A percentile compares a stretch with the other conserved stretches of the same genome.
Conservation (phyloP, 2,113 vertebrate genomes). For the Fulica atra region DNA sequence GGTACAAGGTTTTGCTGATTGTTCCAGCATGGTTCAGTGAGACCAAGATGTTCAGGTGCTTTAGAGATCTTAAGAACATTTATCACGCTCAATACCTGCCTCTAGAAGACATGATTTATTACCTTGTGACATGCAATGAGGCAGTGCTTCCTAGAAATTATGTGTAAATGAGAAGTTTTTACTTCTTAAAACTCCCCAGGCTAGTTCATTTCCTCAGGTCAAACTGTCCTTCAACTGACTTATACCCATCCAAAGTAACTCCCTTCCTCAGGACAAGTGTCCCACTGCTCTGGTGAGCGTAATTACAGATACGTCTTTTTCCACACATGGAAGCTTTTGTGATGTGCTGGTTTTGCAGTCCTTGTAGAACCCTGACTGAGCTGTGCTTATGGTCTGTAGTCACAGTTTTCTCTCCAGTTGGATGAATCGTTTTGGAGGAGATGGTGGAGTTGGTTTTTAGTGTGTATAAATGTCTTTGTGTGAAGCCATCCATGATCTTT, state of each 20-base stretch:
- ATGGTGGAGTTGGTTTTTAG: neutral
- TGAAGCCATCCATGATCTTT: neutral
- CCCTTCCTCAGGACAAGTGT: neutral
- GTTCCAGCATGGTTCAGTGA: neutral
- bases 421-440: neutral
- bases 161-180: neutral
- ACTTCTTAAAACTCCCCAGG: neutral
- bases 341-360: neutral
- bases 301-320: neutral
- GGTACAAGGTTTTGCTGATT: neutral
- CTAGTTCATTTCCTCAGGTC: neutral
- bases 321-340: neutral
- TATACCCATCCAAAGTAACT: neutral
- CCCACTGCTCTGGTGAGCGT: neutral
- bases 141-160: neutral
- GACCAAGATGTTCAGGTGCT: neutral
- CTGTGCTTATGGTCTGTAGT: neutral
- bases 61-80: neutral
- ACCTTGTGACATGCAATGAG: neutral
- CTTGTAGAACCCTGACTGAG: neutral
- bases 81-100: neutral
- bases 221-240: neutral
- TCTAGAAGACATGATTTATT: neutral
- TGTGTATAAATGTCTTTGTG: accelerated
- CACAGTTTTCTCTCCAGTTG: neutral